A percentile compares a stretch with the other conserved stretches of the same genome.
Conservation (phyloP, 2,888 invertebrate genomes). For the Tanytarsus gracilentus region DNA sequence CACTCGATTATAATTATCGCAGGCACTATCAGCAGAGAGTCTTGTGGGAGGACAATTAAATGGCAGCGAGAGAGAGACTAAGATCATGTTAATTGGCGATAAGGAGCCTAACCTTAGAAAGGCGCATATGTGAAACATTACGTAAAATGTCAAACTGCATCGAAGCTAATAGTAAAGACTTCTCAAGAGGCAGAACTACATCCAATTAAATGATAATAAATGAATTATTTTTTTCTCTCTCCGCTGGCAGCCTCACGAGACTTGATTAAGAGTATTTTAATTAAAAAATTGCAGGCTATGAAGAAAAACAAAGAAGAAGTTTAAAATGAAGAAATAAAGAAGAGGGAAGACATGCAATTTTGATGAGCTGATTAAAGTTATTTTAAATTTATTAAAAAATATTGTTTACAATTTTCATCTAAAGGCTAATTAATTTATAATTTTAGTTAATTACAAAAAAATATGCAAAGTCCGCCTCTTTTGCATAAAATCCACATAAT, state of each 20-base stretch:
- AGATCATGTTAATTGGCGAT: conserved; percentile 10
- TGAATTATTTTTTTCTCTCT: conserved; percentile 3
- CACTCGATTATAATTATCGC: too few species aligned
- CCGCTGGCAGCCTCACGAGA: not conserved
- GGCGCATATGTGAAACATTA: not conserved
- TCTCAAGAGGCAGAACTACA: not conserved
- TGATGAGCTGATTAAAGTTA: too few species aligned
- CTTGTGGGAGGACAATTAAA: conserved; percentile 4
- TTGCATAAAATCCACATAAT: too few species aligned
- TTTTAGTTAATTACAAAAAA: too few species aligned
- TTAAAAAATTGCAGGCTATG: conserved; percentile 4
- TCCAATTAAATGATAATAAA: conserved; percentile 13
- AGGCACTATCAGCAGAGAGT: too few species aligned
- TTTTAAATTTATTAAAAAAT: too few species aligned
- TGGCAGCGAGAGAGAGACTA: not conserved
- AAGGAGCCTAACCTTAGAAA: conserved; percentile 10
- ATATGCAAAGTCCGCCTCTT: too few species aligned
- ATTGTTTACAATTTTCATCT: too few species aligned
- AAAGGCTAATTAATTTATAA: too few species aligned
- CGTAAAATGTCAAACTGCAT: conserved; percentile 1
- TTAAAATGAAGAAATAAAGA: too few species aligned
- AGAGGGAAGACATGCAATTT: too few species aligned
- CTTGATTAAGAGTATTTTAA: conserved; percentile 9
- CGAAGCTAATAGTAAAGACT: not conserved
- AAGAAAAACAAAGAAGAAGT: too few species aligned